Conservation (phyloP, 2,888 invertebrate species). For the Saturnia japonica region DNA sequence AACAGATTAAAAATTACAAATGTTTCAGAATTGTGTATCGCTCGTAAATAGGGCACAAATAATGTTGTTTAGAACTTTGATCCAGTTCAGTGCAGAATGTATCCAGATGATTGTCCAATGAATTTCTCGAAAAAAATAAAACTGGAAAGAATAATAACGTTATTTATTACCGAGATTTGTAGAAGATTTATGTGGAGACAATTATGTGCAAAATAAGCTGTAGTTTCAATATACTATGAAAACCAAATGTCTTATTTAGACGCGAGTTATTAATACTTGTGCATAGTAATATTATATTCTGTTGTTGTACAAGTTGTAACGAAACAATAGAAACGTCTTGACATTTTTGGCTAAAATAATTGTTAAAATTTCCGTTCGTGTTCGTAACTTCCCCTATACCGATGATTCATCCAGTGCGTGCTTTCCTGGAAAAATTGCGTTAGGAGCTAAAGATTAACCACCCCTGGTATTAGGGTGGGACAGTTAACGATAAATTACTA, state of each 20-base stretch:
- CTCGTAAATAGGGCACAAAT: no score
- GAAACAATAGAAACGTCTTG: not conserved
- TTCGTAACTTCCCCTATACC: slow-evolving; percentile 21
- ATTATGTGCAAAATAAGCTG: not conserved
- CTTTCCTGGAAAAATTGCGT: slow-evolving; percentile 50
- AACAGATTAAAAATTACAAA: no score
- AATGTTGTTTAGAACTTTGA: no score
- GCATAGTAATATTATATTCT: slow-evolving; percentile 5
- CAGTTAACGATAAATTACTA: not conserved
- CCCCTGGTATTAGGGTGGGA: slow-evolving; percentile 37
- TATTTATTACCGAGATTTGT: no score
- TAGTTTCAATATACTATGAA: not conserved
- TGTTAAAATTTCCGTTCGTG: slow-evolving; percentile 13
- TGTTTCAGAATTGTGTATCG: no score
- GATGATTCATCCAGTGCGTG: slow-evolving; percentile 63
- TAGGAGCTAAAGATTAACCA: slow-evolving; percentile 54
- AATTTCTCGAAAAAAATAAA: no score
- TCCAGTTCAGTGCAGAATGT: no score
- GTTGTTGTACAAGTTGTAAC: not conserved
- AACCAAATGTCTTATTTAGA: not conserved
- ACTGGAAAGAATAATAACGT: no score
- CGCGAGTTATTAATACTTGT: not conserved
- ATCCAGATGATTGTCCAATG: no score
- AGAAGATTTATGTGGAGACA: not conserved
- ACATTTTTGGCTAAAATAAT: not conserved